Evolutionary conservation across 2,888 invertebrate genomes (phyloP), one percentile per base, ranked within the genome.

Genomic region (Andrena flavipes): DNA sequence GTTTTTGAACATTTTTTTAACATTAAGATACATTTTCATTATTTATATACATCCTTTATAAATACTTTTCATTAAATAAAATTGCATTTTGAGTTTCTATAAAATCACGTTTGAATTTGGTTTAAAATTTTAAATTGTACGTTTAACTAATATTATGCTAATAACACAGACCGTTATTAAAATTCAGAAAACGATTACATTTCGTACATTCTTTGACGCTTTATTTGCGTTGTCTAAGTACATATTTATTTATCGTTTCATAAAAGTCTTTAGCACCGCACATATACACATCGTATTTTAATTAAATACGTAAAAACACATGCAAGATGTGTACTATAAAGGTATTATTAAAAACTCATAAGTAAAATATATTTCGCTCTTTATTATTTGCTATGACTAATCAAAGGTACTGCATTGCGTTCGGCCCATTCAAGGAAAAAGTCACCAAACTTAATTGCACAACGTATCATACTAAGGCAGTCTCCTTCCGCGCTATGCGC

Each of bases 401-500:
- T 89, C 76, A 95, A 93, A 33, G 91, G 91, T 56, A 87, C 87
- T 10, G 94, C 94, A 86, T 94, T 93, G 4, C 64, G 48, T 82
- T 95, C 94, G 3, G 94, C 92, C 95, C 96, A 96, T 0, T 94
- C 92, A 0, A 96, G 86, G 92, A 97, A 97, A 54, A 94, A 93
- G 6, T 95, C 91, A 67, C 95, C 95, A 64, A 95, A 93, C 8
- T 95, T 94, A 30, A 95, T 93, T 3, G 96, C 95, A 91, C 97
- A 96, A 84, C 95, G 94, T 13, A 96, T 91, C 68, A 97, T 93
- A 94, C 95, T 95, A 2, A 95, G 84, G 48, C 96, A 96, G 92
- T 97, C 97, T 1, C 93, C 95, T 93, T 97, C 97, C 1, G 97
- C 97, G 84, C 95, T 94, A 91, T 97, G 97, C 0, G 95, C 94